phyloP scores from a whole-genome alignment of 1,140 invertebrate species.

The Laupala kohalensis region DNA sequence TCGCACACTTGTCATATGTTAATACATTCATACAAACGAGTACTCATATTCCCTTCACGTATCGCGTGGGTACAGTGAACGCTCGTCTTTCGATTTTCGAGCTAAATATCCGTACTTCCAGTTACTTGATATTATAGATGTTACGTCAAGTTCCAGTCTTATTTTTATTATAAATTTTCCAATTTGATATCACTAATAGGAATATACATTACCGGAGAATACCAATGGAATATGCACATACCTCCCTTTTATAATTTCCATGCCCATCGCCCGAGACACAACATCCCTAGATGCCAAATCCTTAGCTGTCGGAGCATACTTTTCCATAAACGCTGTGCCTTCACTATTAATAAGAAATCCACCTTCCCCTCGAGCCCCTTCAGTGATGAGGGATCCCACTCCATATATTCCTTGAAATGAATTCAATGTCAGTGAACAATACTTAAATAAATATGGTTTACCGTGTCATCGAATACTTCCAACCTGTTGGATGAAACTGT shows the following conservation, averaged over 20 bases:
- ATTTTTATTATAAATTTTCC: too few relatives aligned
- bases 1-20: too few relatives aligned
- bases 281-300: slow-evolving; percentile 76
- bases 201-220: too few relatives aligned
- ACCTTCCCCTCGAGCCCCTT: slow-evolving; percentile 66
- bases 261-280: slow-evolving; percentile 67
- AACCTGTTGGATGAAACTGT: slow-evolving; percentile 78
- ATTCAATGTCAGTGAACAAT: not conserved
- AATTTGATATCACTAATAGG: too few relatives aligned
- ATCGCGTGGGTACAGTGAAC: too few relatives aligned
- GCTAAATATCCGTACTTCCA: too few relatives aligned
- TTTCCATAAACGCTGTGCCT: slow-evolving; percentile 76
- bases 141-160: too few relatives aligned
- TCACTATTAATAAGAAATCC: slow-evolving; percentile 68
- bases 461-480: slow-evolving; percentile 2
- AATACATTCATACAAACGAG: too few relatives aligned
- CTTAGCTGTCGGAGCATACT: slow-evolving; percentile 73
- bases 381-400: slow-evolving; percentile 74
- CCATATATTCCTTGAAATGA: slow-evolving; percentile 53
- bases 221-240: too few relatives aligned
- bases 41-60: too few relatives aligned
- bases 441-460: not conserved
- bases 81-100: too few relatives aligned
- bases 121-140: too few relatives aligned
- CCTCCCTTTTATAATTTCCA: slow-evolving; percentile 71